Evolutionary conservation across 2,888 invertebrate genomes (phyloP).

Genomic region (Oxystoma pomonae): DNA sequence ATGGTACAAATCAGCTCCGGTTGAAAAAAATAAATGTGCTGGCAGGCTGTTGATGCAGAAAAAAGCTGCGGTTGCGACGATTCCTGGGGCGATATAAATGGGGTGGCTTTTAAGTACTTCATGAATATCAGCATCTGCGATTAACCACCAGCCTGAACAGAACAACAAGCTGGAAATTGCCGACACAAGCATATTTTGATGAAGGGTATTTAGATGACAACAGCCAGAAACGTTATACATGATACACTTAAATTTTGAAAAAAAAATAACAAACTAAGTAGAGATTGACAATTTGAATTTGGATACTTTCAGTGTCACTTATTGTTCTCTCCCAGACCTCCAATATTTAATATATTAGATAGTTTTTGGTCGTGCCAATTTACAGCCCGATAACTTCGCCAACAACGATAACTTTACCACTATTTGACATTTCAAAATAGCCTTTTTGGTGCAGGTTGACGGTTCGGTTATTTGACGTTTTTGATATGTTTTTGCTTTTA

Average conservation of each 20-base stretch:
- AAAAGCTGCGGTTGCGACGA: constrained; percentile 31
- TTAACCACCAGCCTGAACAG: constrained; percentile 38
- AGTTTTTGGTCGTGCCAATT: too few species aligned
- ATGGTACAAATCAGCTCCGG: constrained; percentile 14
- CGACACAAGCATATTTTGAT: constrained; percentile 26
- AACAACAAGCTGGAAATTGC: constrained; percentile 31
- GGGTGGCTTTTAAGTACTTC: constrained; percentile 18
- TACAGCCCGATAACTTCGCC: too few species aligned
- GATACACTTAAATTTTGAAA: background rate
- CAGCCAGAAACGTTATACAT: constrained; percentile 11
- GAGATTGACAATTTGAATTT: too few species aligned
- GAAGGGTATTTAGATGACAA: constrained; percentile 9
- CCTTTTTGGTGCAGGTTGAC: too few species aligned
- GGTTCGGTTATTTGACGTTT: too few species aligned
- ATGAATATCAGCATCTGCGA: constrained; percentile 31
- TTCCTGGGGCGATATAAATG: constrained; percentile 33
- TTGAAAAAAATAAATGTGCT: constrained; percentile 25
- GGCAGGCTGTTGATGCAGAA: constrained; percentile 32
- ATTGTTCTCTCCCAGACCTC: too few species aligned
- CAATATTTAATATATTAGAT: too few species aligned
- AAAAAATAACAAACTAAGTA: too few species aligned
- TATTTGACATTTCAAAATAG: too few species aligned
- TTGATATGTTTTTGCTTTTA: too few species aligned
- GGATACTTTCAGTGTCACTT: too few species aligned
- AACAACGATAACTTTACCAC: too few species aligned